Conservation (phyloP, 2,113 vertebrate genomes). For the Chaetorhynchus papuensis region DNA sequence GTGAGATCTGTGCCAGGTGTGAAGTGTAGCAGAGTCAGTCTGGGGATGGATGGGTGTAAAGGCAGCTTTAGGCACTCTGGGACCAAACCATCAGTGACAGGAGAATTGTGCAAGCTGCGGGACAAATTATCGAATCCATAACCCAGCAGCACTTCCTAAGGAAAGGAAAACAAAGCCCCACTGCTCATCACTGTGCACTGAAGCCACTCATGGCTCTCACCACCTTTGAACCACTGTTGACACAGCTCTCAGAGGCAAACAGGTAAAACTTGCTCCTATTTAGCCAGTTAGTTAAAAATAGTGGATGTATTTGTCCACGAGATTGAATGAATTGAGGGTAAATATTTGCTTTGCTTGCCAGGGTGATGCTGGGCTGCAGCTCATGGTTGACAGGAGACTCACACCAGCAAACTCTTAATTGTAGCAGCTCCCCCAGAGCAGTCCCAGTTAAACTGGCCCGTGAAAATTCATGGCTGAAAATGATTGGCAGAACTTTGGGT, state of each 20-base stretch:
- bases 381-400: not conserved
- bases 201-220: not conserved
- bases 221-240: not conserved
- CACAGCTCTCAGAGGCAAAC: not conserved
- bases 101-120: not conserved
- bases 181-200: accelerated
- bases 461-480: not conserved
- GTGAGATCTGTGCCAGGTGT: not conserved
- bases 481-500: accelerated
- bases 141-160: not conserved
- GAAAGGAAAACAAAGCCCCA: not conserved
- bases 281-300: not conserved
- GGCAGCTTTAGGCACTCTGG: not conserved
- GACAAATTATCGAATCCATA: not conserved
- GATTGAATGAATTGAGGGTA: not conserved
- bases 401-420: not conserved
- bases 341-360: not conserved
- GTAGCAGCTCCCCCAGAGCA: not conserved
- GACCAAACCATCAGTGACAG: not conserved
- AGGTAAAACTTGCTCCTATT: not conserved
- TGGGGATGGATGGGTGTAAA: not conserved
- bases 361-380: not conserved
- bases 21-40: not conserved
- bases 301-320: not conserved
- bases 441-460: accelerated